Percentiles rank a stretch among this genome's conserved stretches.
phyloP scores from a whole-genome alignment of 2,797 vertebrate species.

The Varecia variegata region DNA sequence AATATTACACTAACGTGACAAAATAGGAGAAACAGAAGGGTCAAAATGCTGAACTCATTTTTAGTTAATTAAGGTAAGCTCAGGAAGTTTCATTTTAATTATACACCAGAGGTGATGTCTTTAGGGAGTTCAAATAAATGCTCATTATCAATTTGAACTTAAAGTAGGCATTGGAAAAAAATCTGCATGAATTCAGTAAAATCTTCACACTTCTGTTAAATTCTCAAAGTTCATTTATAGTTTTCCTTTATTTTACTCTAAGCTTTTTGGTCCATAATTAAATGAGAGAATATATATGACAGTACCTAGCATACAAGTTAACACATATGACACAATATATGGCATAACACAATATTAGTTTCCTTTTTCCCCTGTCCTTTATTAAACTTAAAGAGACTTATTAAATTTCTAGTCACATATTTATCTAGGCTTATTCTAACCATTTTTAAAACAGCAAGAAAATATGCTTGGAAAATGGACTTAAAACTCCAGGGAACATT shows the following conservation, averaged over 20 bases:
- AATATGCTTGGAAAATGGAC: conserved; percentile 56
- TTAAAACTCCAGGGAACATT: conserved; percentile 56
- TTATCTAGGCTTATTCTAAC: conserved; percentile 45
- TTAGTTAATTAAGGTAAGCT: conserved; percentile 51
- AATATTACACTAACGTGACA: conserved; percentile 7
- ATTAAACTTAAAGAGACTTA: conserved; percentile 49
- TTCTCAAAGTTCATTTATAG: neutral
- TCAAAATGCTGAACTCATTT: conserved; percentile 31
- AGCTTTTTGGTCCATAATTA: conserved; percentile 54
- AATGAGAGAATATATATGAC: neutral
- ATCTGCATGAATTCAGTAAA: neutral
- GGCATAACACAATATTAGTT: conserved; percentile 5
- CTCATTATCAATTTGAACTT: conserved; percentile 55
- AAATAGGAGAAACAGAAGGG: conserved; percentile 15
- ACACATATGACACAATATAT: neutral
- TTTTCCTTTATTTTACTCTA: conserved; percentile 21
- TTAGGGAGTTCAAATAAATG: conserved; percentile 34
- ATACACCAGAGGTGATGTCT: conserved; percentile 10
- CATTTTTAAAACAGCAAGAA: conserved; percentile 50
- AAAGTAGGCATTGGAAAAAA: conserved; percentile 36
- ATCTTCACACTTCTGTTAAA: neutral
- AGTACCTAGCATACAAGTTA: neutral
- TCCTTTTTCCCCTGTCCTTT: neutral
- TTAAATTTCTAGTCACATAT: conserved; percentile 37
- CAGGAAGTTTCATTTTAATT: conserved; percentile 57